Evolutionary conservation across 2,113 vertebrate species (phyloP).

Genomic region (Pelusios castaneus): DNA sequence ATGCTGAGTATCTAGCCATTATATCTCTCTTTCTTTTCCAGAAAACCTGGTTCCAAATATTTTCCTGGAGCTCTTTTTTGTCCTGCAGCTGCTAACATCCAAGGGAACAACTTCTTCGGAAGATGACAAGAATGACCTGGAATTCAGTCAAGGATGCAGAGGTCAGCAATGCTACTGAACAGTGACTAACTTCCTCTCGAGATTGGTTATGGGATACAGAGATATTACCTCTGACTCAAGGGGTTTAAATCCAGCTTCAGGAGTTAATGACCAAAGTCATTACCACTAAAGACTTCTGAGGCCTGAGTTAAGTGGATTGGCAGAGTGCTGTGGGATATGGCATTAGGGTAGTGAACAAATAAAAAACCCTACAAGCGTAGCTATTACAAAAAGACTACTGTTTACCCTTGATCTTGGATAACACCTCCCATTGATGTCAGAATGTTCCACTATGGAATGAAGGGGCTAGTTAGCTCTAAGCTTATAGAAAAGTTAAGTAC

Average conservation of each 20-base stretch:
- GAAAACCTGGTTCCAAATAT: slow-evolving; percentile 97
- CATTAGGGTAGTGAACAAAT: neutral
- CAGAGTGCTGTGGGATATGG: neutral
- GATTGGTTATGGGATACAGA: neutral
- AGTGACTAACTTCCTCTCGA: neutral
- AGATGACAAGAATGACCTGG: slow-evolving; percentile 67
- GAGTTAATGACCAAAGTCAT: neutral
- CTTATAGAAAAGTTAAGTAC: neutral
- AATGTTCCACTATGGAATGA: neutral
- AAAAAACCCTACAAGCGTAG: neutral
- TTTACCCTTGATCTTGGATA: neutral
- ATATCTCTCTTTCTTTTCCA: slow-evolving; percentile 63
- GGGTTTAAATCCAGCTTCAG: neutral
- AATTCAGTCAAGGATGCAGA: slow-evolving; percentile 45
- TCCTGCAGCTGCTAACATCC: slow-evolving; percentile 93
- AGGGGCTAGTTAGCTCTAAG: neutral
- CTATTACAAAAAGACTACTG: neutral
- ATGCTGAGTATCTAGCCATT: neutral
- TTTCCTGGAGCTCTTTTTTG: slow-evolving; percentile 96
- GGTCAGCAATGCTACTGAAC: slow-evolving; percentile 58
- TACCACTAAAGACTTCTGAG: neutral
- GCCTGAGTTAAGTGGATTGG: neutral
- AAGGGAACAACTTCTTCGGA: slow-evolving; percentile 72
- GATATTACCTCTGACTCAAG: neutral
- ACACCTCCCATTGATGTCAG: neutral